Conservation (phyloP, 1,140 invertebrate genomes). For the Leptopilina boulardi region DNA sequence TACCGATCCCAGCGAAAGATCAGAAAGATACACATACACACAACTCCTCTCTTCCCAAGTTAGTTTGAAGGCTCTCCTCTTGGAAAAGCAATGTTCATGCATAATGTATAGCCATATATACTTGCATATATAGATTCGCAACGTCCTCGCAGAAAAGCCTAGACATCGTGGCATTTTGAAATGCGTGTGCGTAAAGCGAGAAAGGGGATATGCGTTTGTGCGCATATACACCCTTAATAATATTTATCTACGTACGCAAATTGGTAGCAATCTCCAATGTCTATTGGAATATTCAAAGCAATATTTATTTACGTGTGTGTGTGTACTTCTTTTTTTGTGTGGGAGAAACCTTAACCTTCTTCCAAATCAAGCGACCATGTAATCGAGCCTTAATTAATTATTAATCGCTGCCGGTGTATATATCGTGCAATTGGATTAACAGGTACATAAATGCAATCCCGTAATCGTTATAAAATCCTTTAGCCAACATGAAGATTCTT, state of each 20-base stretch:
- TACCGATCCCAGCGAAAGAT: background rate
- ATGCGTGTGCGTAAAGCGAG: background rate
- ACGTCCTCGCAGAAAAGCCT: constrained; percentile 21
- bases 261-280: constrained; percentile 1
- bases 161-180: constrained; percentile 18
- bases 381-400: constrained; percentile 13
- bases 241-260: constrained; percentile 10
- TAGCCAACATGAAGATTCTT: background rate
- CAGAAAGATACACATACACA: constrained; percentile 27
- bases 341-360: background rate
- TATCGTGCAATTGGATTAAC: constrained; percentile 21
- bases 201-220: background rate
- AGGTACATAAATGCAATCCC: constrained; percentile 6
- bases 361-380: background rate
- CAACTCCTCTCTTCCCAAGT: constrained; percentile 22
- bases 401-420: background rate
- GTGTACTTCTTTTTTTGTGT: background rate
- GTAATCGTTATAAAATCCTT: background rate
- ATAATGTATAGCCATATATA: constrained; percentile 10
- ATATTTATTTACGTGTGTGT: background rate
- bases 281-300: constrained; percentile 12
- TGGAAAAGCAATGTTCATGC: constrained; percentile 27
- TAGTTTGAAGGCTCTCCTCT: background rate
- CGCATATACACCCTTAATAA: background rate
- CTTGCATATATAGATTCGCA: constrained; percentile 17